Percentiles rank a stretch among this genome's conserved stretches.
Conservation (phyloP, 1,140 invertebrate species). For the Drosophila triauraria region DNA sequence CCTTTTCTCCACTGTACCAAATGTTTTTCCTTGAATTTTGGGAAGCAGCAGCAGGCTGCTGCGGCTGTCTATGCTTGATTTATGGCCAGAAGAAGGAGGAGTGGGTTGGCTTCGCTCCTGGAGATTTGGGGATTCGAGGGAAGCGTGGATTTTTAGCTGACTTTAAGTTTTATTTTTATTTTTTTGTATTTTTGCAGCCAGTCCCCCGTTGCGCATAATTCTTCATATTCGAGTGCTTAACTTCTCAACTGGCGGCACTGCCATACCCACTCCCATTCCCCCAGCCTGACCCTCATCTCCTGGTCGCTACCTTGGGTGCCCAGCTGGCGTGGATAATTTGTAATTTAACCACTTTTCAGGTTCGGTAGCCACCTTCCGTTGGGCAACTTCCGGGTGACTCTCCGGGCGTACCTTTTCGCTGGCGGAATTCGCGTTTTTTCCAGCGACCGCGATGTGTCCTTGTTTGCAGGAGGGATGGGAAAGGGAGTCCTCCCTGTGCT, state of each 20-base stretch:
- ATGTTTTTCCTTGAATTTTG: slow-evolving; percentile 15
- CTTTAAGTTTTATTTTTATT: slow-evolving; percentile 44
- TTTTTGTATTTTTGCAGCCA: slow-evolving; percentile 9
- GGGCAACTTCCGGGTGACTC: slow-evolving; percentile 31
- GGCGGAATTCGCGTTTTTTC: slow-evolving; percentile 48
- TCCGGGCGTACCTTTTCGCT: slow-evolving; percentile 37
- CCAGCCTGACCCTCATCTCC: slow-evolving; percentile 27
- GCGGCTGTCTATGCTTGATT: slow-evolving; percentile 60
- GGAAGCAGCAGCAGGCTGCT: slow-evolving; percentile 28
- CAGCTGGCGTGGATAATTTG: slow-evolving; percentile 84
- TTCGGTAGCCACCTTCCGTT: slow-evolving; percentile 74
- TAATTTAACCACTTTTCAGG: slow-evolving; percentile 85
- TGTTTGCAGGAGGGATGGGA: slow-evolving; percentile 19
- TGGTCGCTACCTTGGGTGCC: slow-evolving; percentile 37
- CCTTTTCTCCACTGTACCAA: not conserved
- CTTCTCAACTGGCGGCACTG: slow-evolving; percentile 54
- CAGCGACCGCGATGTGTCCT: slow-evolving; percentile 50
- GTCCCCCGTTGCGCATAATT: slow-evolving; percentile 79
- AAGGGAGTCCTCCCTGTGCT: not conserved
- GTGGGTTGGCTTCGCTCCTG: not conserved
- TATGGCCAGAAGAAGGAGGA: slow-evolving; percentile 16
- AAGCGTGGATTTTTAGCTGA: slow-evolving; percentile 48
- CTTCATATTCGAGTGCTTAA: slow-evolving; percentile 76
- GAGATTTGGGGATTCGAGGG: slow-evolving; percentile 1
- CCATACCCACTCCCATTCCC: not conserved